Evolutionary conservation across 1,140 invertebrate species (phyloP), one percentile per base, ranked within the genome.

Genomic region (Sitobion miscanthi): DNA sequence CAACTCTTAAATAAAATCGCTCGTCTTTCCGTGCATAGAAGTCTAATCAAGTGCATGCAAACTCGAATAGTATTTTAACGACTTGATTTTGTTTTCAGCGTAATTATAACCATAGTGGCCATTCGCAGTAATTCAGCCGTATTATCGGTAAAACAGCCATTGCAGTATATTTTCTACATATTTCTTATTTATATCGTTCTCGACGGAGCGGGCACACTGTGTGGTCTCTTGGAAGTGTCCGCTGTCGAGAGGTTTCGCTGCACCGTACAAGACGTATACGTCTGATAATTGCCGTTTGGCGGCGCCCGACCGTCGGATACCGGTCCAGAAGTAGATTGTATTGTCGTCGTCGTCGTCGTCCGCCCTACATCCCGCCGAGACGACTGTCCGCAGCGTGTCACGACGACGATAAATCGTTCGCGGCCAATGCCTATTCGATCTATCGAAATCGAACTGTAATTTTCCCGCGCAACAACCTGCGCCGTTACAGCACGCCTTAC

Each of bases 401-500:
- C 62, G 62, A 77, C 62, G 62, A 3, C 62, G 62, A 77, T 77
- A 77, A 77, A 77, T 77, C 62, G 62, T 77, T 69, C 30, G 30
- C 62, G 30, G 62, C 62, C 62, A 30, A 77, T 77, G 62, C 62
- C 62, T 14, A 38, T 38, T 35, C n/a, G 62, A 77, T 77, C n/a
- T 77, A 77, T 77, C 62, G 62, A 77, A 77, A n/a, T 77, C 62
- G 62, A n/a, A 77, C 62, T n/a, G 62, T n/a, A 77, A 77, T 77
- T n/a, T 77, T 77, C 30, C 62, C 62, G 62, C 30, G n/a, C n/a
- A 17, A 77, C n/a, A 30, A n/a, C 62, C 62, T 77, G 30, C 30
- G 14, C 14, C 17, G 62, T n/a, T n/a, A 1, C 14, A 17, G 62
- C 62, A n/a, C 30, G 62, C n/a, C 62, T 77, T 17, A 5, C 30